phyloP scores from a whole-genome alignment of 2,888 invertebrate genomes.

The Megamerina dolium region DNA sequence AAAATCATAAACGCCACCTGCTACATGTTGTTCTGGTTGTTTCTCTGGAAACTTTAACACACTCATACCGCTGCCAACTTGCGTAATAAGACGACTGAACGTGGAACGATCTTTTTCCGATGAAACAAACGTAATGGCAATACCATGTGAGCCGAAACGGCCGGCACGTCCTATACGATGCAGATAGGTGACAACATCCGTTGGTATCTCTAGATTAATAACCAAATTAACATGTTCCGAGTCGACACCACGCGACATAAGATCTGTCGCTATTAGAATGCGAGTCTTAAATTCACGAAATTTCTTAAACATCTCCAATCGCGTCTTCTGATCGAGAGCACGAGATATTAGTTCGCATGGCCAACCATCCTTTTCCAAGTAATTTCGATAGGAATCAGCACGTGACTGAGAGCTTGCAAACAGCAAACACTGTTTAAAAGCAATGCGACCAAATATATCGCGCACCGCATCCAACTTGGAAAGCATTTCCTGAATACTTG shows the following conservation, averaged over 20 bases:
- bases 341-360: slow-evolving; percentile 72
- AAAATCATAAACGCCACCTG: slow-evolving; percentile 21
- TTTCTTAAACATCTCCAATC: slow-evolving; percentile 68
- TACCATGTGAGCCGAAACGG: slow-evolving; percentile 81
- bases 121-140: slow-evolving; percentile 68
- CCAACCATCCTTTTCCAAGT: slow-evolving; percentile 68
- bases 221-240: slow-evolving; percentile 88
- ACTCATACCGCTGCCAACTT: slow-evolving; percentile 53
- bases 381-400: slow-evolving; percentile 70
- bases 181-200: slow-evolving; percentile 74
- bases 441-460: slow-evolving; percentile 62
- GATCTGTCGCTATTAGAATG: slow-evolving; percentile 83
- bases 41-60: slow-evolving; percentile 51
- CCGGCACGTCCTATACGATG: slow-evolving; percentile 96
- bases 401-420: slow-evolving; percentile 86
- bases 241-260: slow-evolving; percentile 91
- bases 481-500: slow-evolving; percentile 61
- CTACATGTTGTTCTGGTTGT: slow-evolving; percentile 24
- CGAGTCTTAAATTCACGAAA: slow-evolving; percentile 76
- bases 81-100: slow-evolving; percentile 56
- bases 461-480: slow-evolving; percentile 61
- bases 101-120: slow-evolving; percentile 58
- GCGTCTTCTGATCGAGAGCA: slow-evolving; percentile 69
- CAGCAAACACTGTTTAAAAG: slow-evolving; percentile 85
- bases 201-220: slow-evolving; percentile 84